Percentiles rank a stretch among this genome's conserved stretches.
Evolutionary conservation across 2,113 vertebrate species (phyloP).

Genomic region (Zosterops lateralis): DNA sequence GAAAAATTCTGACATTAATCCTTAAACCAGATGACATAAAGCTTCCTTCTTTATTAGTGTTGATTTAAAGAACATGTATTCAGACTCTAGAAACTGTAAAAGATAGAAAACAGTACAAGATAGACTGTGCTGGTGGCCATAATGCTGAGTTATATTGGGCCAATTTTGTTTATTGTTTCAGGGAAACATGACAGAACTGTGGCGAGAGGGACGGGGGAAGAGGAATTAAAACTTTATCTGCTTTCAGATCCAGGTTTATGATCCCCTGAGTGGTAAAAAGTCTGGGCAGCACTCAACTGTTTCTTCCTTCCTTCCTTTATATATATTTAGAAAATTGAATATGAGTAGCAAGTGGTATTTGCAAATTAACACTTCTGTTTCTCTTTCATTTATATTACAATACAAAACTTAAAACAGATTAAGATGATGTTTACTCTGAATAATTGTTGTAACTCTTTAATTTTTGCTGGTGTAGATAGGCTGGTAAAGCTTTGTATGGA

Average conservation of each 20-base stretch:
- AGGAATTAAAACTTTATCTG: neutral
- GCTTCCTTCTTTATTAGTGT: neutral
- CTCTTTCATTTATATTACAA: neutral
- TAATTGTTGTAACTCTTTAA: neutral
- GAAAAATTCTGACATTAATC: neutral
- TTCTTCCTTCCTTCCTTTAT: neutral
- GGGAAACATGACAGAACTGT: neutral
- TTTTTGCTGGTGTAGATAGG: conserved; percentile 1
- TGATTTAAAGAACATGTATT: neutral
- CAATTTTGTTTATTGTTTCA: neutral
- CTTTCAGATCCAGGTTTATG: neutral
- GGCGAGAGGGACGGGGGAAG: rapidly evolving
- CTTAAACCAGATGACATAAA: neutral
- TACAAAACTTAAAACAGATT: neutral
- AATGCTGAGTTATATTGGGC: neutral
- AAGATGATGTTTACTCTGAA: neutral
- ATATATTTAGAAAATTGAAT: neutral
- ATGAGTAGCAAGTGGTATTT: neutral
- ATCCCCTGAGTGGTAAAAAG: neutral
- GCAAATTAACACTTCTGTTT: neutral
- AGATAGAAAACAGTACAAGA: neutral
- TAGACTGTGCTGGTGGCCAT: neutral
- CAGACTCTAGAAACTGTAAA: neutral
- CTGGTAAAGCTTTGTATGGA: neutral
- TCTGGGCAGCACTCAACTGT: neutral